Evolutionary conservation across 1,140 invertebrate genomes (phyloP).

Genomic region (Aethina tumida): DNA sequence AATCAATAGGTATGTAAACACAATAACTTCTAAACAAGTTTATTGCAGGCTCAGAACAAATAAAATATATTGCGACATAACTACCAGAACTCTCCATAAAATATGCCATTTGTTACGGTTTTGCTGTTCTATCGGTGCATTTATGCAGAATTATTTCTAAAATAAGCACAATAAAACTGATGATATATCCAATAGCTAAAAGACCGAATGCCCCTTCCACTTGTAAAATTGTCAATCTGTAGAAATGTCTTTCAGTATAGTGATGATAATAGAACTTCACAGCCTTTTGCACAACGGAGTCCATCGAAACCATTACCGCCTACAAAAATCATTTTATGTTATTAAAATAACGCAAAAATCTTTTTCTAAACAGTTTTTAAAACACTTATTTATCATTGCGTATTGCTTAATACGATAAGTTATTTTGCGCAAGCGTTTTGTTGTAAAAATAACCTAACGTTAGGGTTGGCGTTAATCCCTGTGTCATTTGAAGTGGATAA

Average conservation of each 20-base stretch:
- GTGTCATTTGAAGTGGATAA: too few species aligned
- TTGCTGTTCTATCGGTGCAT: too few species aligned
- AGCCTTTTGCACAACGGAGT: conserved; percentile 19
- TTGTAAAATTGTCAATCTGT: conserved; percentile 22
- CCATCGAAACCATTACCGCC: conserved; percentile 18
- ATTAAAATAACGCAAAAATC: neutral
- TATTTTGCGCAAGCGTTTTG: neutral
- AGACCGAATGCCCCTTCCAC: conserved; percentile 24
- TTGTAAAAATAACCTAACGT: too few species aligned
- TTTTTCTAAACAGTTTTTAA: neutral
- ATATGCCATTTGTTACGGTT: too few species aligned
- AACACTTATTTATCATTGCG: neutral
- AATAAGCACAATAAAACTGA: conserved; percentile 10
- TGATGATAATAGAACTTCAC: conserved; percentile 15
- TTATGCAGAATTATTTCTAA: conserved; percentile 9
- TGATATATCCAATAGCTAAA: conserved; percentile 15
- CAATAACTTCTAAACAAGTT: too few species aligned
- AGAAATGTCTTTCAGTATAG: conserved; percentile 6
- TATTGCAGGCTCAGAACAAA: too few species aligned
- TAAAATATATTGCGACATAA: too few species aligned
- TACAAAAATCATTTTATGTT: conserved; percentile 10
- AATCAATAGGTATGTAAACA: too few species aligned
- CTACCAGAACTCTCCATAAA: too few species aligned
- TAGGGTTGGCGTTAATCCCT: too few species aligned
- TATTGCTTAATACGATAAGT: neutral